Base-by-base conservation (phyloP, 1,140 invertebrate genomes). In the Cherax quadricarinatus region DNA sequence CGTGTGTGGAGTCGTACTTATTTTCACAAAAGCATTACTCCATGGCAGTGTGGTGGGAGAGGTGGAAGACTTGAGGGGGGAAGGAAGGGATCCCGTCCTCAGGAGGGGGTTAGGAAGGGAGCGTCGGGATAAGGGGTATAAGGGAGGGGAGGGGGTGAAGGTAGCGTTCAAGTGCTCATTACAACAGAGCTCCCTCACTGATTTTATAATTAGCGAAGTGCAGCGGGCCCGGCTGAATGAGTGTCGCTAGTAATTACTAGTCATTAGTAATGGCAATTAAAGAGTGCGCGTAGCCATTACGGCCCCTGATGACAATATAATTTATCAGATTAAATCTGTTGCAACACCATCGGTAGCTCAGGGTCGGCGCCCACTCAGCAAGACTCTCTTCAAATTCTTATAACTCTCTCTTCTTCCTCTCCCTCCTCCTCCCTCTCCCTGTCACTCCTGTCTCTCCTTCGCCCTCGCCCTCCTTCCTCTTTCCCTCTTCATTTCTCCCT, bases 121-220 rank as follows among this genome's bases (percentile, higher is more conserved):
- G 30, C 30, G 30, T 41, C 30, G 30, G 30, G 0, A 41, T 41
- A 41, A 66, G 62, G 62, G 62, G 18, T 16, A 0, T 16, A 1
- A 18, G 70, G 70, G 18, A 12, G 24, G 21, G 60, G 57, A 30
- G 83, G 60, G 0, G 49, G 73, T 4, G 75, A 51, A 66, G 84
- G 30, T 16, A 48, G 66, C 75, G 83, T 73, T 60, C 81, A 91
- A 86, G 84, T 91, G 49, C 84, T 87, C 82, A 91, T 91, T 87
- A 86, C 84, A 30, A n/a, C 84, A 51, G 48, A 30, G 84, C 89
- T 70, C 89, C 89, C 89, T 91, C 89, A 73, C 89, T 91, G 89
- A 91, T 91, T 91, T 91, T 91, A 84, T 91, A 91, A 91, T 91
- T 91, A 91, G 89, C 83, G 89, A 91, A 91, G 89, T 91, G 89